Base-by-base conservation (phyloP, 2,888 invertebrate genomes). In the Andrena bicolor region DNA sequence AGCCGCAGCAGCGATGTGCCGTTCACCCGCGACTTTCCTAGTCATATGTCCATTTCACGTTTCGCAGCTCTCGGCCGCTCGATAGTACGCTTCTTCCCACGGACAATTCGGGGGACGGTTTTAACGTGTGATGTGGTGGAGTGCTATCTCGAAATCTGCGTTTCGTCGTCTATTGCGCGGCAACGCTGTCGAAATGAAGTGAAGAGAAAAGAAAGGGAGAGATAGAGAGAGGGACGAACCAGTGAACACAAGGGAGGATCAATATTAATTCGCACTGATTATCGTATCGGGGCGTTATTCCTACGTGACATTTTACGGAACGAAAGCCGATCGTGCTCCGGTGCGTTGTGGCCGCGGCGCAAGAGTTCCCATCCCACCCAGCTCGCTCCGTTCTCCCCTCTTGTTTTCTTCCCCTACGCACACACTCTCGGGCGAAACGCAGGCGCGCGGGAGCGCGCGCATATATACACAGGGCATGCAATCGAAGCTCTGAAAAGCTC, bases 321-420 rank as follows among this genome's bases (percentile, higher is more conserved):
- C 74, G 76, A 69, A 81, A 81, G 74, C 56, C 80, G 70, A 83
- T 80, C 83, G 71, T 65, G 81, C 69, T 85, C 83, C 77, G 56
- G 88, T 78, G 82, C 73, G 73, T 73, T 60, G 80, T 86, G 87
- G 83, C 86, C 76, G 85, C 56, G 23, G 56, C 56, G 23, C 84
- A 83, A 88, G 88, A 90, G 72, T 68, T 79, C 70, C 53, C 32
- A 70, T 81, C 82, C 78, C 74, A 77, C 70, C 63, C 84, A 83
- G 80, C 64, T 85, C 78, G 68, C 82, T 51, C 69, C 41, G 20
- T 69, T 16, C 69, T 72, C 74, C 10, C 82, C 72, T 53, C 76
- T 51, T 64, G 58, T 74, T 73, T 71, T 75, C 80, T 63, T 82
- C 76, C 76, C 68, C 61, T 48, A 65, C 56, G 10, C 82, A 71